Conservation (phyloP, 2,113 vertebrate genomes). For the Nerophis ophidion region DNA sequence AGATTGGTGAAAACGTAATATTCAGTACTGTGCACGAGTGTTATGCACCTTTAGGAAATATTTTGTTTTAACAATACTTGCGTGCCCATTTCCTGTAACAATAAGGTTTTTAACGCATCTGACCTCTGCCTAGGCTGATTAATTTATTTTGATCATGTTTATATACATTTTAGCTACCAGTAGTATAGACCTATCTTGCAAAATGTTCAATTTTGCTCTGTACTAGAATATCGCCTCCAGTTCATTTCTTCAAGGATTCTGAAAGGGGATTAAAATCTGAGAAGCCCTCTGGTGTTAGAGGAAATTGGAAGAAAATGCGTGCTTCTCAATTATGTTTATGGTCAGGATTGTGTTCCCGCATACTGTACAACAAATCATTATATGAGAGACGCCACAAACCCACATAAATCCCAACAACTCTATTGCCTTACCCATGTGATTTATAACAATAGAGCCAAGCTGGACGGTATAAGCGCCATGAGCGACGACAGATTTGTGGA, state of each 20-base stretch:
- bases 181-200: too few relatives aligned
- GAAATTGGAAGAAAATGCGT: constrained; percentile 45
- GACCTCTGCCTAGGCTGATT: too few relatives aligned
- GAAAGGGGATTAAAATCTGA: constrained; percentile 19
- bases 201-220: background rate
- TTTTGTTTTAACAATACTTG: too few relatives aligned
- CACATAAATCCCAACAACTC: constrained; percentile 60
- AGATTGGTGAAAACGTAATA: too few relatives aligned
- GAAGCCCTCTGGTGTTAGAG: constrained; percentile 32
- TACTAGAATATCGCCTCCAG: background rate
- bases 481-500: constrained; percentile 27
- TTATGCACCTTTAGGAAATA: too few relatives aligned
- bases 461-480: constrained; percentile 30
- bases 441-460: constrained; percentile 34
- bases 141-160: too few relatives aligned
- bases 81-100: too few relatives aligned
- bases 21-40: too few relatives aligned
- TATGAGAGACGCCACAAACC: constrained; percentile 40
- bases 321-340: constrained; percentile 49
- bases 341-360: constrained; percentile 41
- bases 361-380: constrained; percentile 52
- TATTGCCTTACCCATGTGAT: constrained; percentile 59
- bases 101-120: too few relatives aligned
- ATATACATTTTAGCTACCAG: too few relatives aligned
- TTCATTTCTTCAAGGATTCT: constrained; percentile 15